Base-by-base conservation (phyloP, 2,888 invertebrate species). In the Chelonus formosanus region DNA sequence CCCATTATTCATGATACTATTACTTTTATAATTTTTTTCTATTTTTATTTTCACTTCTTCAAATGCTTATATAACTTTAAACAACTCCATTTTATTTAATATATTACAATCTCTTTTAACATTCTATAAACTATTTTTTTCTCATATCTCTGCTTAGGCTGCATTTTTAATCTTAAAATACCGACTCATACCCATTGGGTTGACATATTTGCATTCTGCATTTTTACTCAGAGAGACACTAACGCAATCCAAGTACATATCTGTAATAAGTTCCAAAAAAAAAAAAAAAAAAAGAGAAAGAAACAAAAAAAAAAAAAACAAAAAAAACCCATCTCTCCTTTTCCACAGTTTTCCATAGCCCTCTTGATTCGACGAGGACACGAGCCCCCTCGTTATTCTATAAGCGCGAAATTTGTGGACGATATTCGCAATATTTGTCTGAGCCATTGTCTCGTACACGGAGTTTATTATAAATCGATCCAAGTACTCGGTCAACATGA, bases 381-480 rank as follows among this genome's bases (percentile, higher is more conserved):
- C 40, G 40, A 40, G 40, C 20, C 56, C 59, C 58, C 66, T 53
- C 69, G 57, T 67, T 63, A 40, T 68, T 67, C 58, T 71, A 53
- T 56, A 56, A 48, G 56, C 62, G 48, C 58, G 74, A 80, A 80
- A 80, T 81, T 81, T 77, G 78, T 76, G 79, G 74, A 81, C 78
- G 77, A 79, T 80, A 78, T 78, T 78, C 79, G 81, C 78, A 78
- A 78, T 80, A 78, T 78, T 79, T 79, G 76, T 73, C 67, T 74
- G 77, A 77, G 76, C 76, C 74, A 78, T 81, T 81, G 79, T 80
- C 80, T 78, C 77, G 71, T 63, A 69, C 73, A 67, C 62, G 73
- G 79, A 82, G 78, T 82, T 82, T 78, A 78, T 81, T 80, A 80
- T 78, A 78, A 80, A 80, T 82, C 80, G 82, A 81, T 80, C 80